Evolutionary conservation across 92 coral and sea anemone species (phyloP).

Genomic region (Zoanthus sansibaricus): DNA sequence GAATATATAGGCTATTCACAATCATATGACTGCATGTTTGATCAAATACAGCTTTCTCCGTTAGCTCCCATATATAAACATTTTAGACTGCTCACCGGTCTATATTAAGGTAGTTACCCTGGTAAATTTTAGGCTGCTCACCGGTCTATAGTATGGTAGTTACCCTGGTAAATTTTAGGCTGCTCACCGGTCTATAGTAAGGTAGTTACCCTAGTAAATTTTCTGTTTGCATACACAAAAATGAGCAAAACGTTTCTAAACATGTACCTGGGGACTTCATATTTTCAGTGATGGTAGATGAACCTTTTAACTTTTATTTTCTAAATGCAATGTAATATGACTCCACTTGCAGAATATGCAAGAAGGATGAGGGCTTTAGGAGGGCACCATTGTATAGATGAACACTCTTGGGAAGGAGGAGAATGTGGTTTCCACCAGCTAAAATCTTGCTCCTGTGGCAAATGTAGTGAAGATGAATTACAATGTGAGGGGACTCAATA

Average conservation of each 20-base stretch:
- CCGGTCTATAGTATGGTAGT: too few species aligned
- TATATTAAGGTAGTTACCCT: too few species aligned
- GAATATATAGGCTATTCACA: too few species aligned
- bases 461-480: constrained; percentile 9
- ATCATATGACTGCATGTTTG: too few species aligned
- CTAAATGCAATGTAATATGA: too few species aligned
- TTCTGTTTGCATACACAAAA: constrained; percentile 8
- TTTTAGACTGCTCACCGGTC: too few species aligned
- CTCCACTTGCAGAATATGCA: constrained; percentile 42
- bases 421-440: constrained; percentile 34
- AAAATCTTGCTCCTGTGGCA: constrained; percentile 3
- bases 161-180: background rate
- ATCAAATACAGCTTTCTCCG: too few species aligned
- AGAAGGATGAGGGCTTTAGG: constrained; percentile 51
- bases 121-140: too few species aligned
- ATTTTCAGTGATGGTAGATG: background rate
- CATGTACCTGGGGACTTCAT: constrained; percentile 7
- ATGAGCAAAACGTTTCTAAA: background rate
- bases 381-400: constrained; percentile 41
- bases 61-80: too few species aligned
- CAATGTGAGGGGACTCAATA: constrained; percentile 17
- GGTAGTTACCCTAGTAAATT: constrained; percentile 2
- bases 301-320: too few species aligned
- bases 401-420: constrained; percentile 44
- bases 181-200: too few species aligned